These are phyloP conservation scores for Eubasilissa splendida DNA, from an alignment of 2,888 invertebrate genomes.

Conservation along the genomic window DNA sequence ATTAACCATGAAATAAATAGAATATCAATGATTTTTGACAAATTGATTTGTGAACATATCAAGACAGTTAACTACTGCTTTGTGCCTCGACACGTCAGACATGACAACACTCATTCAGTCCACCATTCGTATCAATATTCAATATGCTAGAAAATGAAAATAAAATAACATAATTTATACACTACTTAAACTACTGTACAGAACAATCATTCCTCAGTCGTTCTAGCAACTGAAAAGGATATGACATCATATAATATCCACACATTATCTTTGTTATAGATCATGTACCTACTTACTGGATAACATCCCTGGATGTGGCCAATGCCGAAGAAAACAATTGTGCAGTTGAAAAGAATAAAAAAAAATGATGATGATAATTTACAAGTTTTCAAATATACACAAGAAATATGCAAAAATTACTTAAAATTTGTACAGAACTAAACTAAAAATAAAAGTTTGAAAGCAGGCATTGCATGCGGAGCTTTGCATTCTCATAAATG, in stretches of 20 bases:
- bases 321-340: constrained; percentile 77
- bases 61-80: constrained; percentile 51
- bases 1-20: constrained; percentile 53
- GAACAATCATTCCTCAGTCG: constrained; percentile 54
- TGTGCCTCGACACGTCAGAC: constrained; percentile 50
- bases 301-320: constrained; percentile 81
- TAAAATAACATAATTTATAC: constrained; percentile 48
- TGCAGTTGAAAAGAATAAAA: constrained; percentile 79
- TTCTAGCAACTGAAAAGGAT: constrained; percentile 50
- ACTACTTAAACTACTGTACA: constrained; percentile 56
- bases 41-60: constrained; percentile 55
- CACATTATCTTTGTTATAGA: constrained; percentile 51
- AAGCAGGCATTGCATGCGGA: constrained; percentile 82
- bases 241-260: constrained; percentile 43
- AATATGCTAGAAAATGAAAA: constrained; percentile 47
- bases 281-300: constrained; percentile 78
- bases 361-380: constrained; percentile 74
- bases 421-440: constrained; percentile 66
- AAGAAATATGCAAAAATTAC: constrained; percentile 56
- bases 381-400: constrained; percentile 62
- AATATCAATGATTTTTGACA: constrained; percentile 55
- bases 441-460: constrained; percentile 74
- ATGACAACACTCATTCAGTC: constrained; percentile 51
- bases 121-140: constrained; percentile 41
- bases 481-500: constrained; percentile 75